Conservation (phyloP, 1,140 invertebrate species). For the Episyrphus balteatus region DNA sequence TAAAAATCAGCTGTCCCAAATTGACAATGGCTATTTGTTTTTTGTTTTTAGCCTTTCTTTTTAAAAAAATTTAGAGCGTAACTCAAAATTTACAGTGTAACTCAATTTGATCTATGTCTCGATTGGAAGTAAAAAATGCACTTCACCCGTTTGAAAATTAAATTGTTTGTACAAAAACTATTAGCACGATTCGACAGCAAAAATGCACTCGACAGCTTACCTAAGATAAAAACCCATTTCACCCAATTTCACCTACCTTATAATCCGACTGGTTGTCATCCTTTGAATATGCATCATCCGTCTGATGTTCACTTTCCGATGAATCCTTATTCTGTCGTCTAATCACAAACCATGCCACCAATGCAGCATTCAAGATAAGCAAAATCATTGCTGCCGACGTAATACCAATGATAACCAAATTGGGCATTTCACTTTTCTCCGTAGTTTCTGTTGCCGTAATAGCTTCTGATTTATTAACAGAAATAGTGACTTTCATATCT, state of each 20-base stretch:
- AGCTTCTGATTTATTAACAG: constrained; percentile 44
- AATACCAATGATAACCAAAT: constrained; percentile 69
- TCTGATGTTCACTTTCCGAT: constrained; percentile 41
- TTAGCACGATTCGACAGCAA: no score
- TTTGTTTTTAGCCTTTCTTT: no score
- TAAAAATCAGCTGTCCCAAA: no score
- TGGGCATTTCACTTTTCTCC: constrained; percentile 55
- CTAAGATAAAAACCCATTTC: neutral
- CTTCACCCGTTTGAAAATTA: no score
- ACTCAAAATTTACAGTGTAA: no score
- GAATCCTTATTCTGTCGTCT: constrained; percentile 49
- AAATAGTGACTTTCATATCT: constrained; percentile 58
- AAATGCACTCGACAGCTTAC: no score
- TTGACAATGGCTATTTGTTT: no score
- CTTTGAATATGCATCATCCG: constrained; percentile 76
- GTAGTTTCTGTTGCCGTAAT: constrained; percentile 44
- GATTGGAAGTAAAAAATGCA: no score
- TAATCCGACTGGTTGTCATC: constrained; percentile 51
- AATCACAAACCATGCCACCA: constrained; percentile 74
- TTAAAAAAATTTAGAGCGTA: no score
- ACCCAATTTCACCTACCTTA: constrained; percentile 21
- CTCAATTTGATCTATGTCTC: no score
- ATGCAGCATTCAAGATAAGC: constrained; percentile 64
- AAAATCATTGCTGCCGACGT: constrained; percentile 66
- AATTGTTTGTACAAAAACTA: no score